Evolutionary conservation across 2,113 vertebrate species (phyloP).

Genomic region (western clawed frog (Xenopus tropicalis)): UCB_Xtro_10.0 CM004443.2:102853501-102854000

Average conservation of each 20-base stretch:
- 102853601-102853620: conserved; percentile 88
- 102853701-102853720: conserved; percentile 87
- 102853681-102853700: conserved; percentile 91
- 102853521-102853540: conserved; percentile 92
- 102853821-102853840: conserved; percentile 97
- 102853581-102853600: conserved; percentile 89
- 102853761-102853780: conserved; percentile 83
- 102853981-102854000: no score
- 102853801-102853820: conserved; percentile 94
- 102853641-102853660: conserved; percentile 98
- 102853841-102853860: conserved; percentile 97
- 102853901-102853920: neutral
- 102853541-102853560: conserved; percentile 96
- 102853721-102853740: conserved; percentile 92
- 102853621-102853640: conserved; percentile 93
- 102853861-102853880: conserved; percentile 90
- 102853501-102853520: conserved; percentile 96
- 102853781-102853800: conserved; percentile 88
- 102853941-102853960: neutral
- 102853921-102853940: neutral
- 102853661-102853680: conserved; percentile 98
- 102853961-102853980: neutral
- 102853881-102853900: neutral
- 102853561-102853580: conserved; percentile 87
- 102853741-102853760: conserved; percentile 97